Base-by-base conservation (phyloP, 2,888 invertebrate genomes). In the Aplocera efformata region DNA sequence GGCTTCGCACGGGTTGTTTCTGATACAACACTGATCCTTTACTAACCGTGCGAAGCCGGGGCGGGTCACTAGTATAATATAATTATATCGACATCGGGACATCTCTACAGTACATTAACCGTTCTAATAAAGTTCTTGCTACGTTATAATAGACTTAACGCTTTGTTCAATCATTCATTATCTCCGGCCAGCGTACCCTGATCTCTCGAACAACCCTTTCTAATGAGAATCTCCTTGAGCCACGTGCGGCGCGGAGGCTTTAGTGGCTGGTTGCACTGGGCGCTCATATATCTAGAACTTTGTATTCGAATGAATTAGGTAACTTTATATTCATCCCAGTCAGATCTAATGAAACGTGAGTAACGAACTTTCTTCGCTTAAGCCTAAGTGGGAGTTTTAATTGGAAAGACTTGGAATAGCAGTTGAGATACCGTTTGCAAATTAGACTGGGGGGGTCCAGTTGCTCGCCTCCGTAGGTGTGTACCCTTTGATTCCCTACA, bases 141-240 rank as follows among this genome's bases (percentile, higher is more conserved):
- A 64, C 78, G 76, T 62, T 69, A 78, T 84, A 83, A 85, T 84
- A 82, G 78, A 84, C 82, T 85, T 85, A 85, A 74, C 82, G 76
- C 75, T 75, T 75, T 79, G 80, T 79, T 84, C 82, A 83, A 85
- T 86, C 80, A 88, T 85, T 88, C 76, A 86, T 85, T 80, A 81
- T 62, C 53, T 56, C 37, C 66, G 61, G 59, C 81, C 79, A 77
- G 60, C 51, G 50, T 71, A 76, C 67, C 67, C 56, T 67, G 77
- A 72, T 45, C 73, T 60, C 60, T 71, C 60, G 50, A 63, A 48
- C 63, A 61, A 70, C 66, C 64, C 65, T 72, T 67, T 60, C 58
- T 60, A 49, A 63, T 63, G 60, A 59, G 50, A 58, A 63, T 54
- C 53, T 64, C 60, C 61, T 63, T 66, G 64, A 60, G 29, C 32